These are phyloP conservation scores for Zosterops lateralis DNA, from an alignment of 2,113 vertebrate species.

Conservation along the genomic window DNA sequence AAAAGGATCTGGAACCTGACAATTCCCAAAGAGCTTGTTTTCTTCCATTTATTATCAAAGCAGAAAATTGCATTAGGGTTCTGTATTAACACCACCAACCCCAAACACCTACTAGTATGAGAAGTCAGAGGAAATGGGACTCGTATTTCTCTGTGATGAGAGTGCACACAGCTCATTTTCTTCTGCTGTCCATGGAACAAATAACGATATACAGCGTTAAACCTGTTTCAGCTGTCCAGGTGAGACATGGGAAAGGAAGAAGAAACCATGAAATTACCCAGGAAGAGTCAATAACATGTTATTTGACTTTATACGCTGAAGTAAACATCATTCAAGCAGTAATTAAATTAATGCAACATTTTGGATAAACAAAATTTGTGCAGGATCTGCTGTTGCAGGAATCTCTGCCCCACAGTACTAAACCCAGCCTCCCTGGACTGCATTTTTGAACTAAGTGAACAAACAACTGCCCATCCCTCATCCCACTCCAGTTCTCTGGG, in stretches of 20 bases:
- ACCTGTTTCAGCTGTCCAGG: neutral
- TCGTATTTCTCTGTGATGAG: neutral
- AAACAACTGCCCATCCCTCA: neutral
- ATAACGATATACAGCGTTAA: neutral
- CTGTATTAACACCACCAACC: neutral
- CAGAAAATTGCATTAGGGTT: neutral
- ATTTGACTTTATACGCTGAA: neutral
- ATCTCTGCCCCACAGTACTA: neutral
- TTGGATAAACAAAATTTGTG: neutral
- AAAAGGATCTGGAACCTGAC: neutral
- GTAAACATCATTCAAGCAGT: neutral
- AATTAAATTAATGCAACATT: neutral
- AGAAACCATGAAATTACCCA: neutral
- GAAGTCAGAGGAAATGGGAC: neutral
- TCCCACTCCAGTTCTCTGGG: neutral
- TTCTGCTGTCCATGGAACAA: neutral
- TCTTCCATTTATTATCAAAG: neutral
- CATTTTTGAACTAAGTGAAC: neutral
- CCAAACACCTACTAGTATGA: neutral
- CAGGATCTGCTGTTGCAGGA: neutral
- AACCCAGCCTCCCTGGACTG: neutral
- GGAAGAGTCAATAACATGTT: neutral
- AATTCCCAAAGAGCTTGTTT: neutral
- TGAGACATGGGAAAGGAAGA: neutral
- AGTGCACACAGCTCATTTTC: neutral